Base-by-base conservation (phyloP, 1,140 invertebrate species). In the Sycobia sp. region DNA sequence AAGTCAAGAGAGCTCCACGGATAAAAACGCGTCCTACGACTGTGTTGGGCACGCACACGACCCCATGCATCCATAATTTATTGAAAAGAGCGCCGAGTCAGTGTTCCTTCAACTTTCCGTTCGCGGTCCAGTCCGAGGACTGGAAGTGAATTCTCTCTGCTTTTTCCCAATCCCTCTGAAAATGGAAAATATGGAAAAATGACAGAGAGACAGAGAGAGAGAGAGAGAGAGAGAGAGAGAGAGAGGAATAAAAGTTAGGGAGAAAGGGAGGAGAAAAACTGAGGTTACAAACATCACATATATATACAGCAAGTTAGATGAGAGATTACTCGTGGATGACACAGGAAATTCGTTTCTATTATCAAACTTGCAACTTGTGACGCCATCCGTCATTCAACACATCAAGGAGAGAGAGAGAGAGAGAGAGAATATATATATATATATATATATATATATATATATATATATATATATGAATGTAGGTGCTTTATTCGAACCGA, bases 271-370 rank as follows among this genome's bases (percentile, higher is more conserved):
- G 54, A 68, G 62, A 58, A 70, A 69, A 43, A 23, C 20, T 13
- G 43, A 23, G 16, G 9, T 20, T 25, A 32, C 32, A n/a, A n/a
- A n/a, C n/a, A n/a, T n/a, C n/a, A n/a, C n/a, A n/a, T n/a, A n/a
- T n/a, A n/a, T n/a, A n/a, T n/a, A n/a, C 36, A 51, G 16, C 0
- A 11, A 51, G 5, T 32, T 22, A 18, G 36, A 39, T 41, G 51
- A 53, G 29, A 18, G 38, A 51, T 46, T 69, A n/a, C n/a, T 44
- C 59, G 65, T 57, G 63, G 67, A 72, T 68, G 66, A 65, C 67
- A 68, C 65, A 70, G 71, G 66, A 73, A 73, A 69, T 73, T 72
- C 72, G 67, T 71, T 73, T 71, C 64, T 72, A 66, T 71, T 74
- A 70, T 72, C 72, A 41, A 58, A 46, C 43, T 43, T 43, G 62